These are phyloP conservation scores for Leptopilina drosophilae DNA, from an alignment of 2,888 invertebrate genomes.

Conservation along the genomic window DNA sequence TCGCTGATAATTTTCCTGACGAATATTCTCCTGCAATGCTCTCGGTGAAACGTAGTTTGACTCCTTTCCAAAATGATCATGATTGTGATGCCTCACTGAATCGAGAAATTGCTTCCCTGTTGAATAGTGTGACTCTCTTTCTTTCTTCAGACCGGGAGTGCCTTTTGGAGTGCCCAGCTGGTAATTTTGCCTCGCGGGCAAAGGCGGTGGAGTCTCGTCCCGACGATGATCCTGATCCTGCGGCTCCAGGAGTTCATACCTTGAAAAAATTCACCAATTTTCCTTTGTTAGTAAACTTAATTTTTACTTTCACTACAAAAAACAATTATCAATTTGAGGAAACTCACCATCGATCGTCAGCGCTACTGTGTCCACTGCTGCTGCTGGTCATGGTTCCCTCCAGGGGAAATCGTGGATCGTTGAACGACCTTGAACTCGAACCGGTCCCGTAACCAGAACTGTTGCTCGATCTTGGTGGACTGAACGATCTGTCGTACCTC, in stretches of 20 bases:
- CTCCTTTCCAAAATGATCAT: constrained; percentile 71
- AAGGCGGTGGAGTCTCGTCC: constrained; percentile 79
- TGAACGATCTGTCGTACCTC: constrained; percentile 85
- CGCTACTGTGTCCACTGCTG: constrained; percentile 82
- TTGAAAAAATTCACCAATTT: constrained; percentile 43
- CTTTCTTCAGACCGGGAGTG: constrained; percentile 65
- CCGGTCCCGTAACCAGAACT: constrained; percentile 92
- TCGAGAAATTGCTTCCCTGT: constrained; percentile 63
- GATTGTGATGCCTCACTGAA: constrained; percentile 64
- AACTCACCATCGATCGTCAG: constrained; percentile 82
- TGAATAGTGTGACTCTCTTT: constrained; percentile 69
- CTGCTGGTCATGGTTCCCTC: constrained; percentile 82
- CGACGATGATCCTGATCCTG: constrained; percentile 75
- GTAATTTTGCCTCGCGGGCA: constrained; percentile 77
- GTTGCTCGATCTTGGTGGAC: constrained; percentile 88
- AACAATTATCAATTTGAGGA: no score
- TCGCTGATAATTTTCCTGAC: constrained; percentile 73
- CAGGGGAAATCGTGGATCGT: constrained; percentile 74
- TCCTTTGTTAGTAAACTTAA: no score
- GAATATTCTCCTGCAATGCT: constrained; percentile 66
- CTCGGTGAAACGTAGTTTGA: constrained; percentile 72
- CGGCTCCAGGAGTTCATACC: constrained; percentile 79
- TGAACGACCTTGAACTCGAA: constrained; percentile 76
- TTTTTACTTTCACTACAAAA: no score
- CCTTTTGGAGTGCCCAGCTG: constrained; percentile 65